Evolutionary conservation across 2,113 vertebrate species (phyloP), one percentile per base, ranked within the genome.

Genomic region (Pogonocichla stellata): DNA sequence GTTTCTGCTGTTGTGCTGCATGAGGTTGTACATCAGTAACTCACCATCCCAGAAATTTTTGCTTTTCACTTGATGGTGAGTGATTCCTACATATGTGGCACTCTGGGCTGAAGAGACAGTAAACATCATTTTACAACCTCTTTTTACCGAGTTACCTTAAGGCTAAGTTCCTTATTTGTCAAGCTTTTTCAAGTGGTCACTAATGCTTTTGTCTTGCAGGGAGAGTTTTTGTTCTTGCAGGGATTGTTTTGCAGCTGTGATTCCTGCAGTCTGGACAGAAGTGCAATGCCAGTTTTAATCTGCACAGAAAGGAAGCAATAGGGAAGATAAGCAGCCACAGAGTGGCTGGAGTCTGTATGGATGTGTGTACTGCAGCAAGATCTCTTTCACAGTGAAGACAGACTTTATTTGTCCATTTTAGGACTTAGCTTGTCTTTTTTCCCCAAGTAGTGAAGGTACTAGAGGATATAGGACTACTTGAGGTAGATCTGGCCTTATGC

Each of bases 301-400:
- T 34, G 14, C 12, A 36, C 4, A 8, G 34, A 86, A n/a, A 64
- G 33, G 53, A 82, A n/a, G 42, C 51, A 71, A 1, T 18, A 51
- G 43, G 25, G 57, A 84, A 67, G 24, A 19, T 25, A 18, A 0
- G 6, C 50, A 57, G 10, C 58, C 2, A 0, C 40, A 36, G 33
- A 24, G 33, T 58, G 24, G 11, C 65, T 84, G 56, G 19, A 72
- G 24, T 38, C 31, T 42, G 11, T 28, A 17, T 16, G 33, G 23
- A 4, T 38, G 20, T 33, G 24, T 56, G 23, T 36, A 23, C 5
- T 15, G 33, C 16, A 47, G 34, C 18, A 20, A 53, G 23, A 18
- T 40, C 26, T 36, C 40, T 28, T 1, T 81, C 61, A n/a, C 26
- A 75, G 34, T 23, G 29, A 67, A 72, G 33, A 58, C 12, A 60